Base-by-base conservation (phyloP, 2,797 vertebrate genomes). In the Ctenopoma multispine region DNA sequence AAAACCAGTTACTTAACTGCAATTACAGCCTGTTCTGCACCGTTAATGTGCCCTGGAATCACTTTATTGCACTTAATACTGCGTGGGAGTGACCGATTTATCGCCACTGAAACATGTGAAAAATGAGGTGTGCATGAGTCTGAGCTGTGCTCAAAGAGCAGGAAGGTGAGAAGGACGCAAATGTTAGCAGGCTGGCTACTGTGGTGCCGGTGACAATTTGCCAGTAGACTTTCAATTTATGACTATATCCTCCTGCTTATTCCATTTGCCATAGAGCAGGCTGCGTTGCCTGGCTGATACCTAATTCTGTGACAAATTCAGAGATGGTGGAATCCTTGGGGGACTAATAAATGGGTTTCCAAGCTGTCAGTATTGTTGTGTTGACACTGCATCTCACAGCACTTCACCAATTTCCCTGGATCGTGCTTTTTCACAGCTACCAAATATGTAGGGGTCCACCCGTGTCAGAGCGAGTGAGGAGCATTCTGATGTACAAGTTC, bases 341-440 rank as follows among this genome's bases (percentile, higher is more conserved):
- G 65, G 72, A 55, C 75, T 84, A 81, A 88, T 87, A 87, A 88
- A 89, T 83, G 60, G 70, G 71, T 81, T 85, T 84, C 68, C 64
- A 59, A 83, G 79, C 87, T 51, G 77, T 71, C 70, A 20, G 65
- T 49, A 72, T 80, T 84, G 82, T 77, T 81, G 79, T 86, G 81
- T 84, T 89, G 86, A 90, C 81, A 63, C 11, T 60, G 43, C 86
- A 65, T 86, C 79, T 79, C 56, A 43, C 74, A 62, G 79, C 79
- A 69, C 63, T 74, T 77, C 77, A 66, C 76, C 79, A 78, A 62
- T 82, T 87, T 71, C 76, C 63, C 27, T 6, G 66, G 66, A 72
- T 77, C n/a, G 9, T 27, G 69, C 74, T 73, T 84, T 46, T 77
- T 77, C 56, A 49, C 66, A 23, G 54, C 62, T 1, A 46, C 63